Evolutionary conservation across 2,888 invertebrate species (phyloP), one percentile per base, ranked within the genome.

Genomic region (Heteromyza rotundicornis): DNA sequence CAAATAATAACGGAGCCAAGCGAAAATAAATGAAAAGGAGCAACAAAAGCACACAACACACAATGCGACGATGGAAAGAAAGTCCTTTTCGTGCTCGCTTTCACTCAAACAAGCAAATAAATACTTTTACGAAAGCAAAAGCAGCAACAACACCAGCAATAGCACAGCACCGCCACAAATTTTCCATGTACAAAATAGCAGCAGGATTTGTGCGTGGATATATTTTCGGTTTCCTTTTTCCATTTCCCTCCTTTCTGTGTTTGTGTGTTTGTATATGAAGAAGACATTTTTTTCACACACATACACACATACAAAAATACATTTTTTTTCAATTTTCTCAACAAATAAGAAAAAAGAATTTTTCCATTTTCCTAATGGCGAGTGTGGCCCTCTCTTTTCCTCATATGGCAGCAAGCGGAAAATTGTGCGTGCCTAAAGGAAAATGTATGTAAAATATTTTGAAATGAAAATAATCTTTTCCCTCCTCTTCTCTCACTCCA

Each of bases 51-150:
- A 16, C n/a, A n/a, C n/a, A n/a, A n/a, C n/a, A n/a, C n/a, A n/a
- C n/a, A n/a, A n/a, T n/a, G n/a, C n/a, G n/a, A n/a, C 8, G 32
- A 44, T 14, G 51, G 55, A 59, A 62, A 62, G 62, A 51, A 62
- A 62, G 54, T 55, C 62, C 54, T 59, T 59, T 59, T 55, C 55
- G 16, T 56, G 27, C 54, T 59, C 62, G 50, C 59, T 55, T 56
- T 50, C 55, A 62, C 51, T 44, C 47, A 57, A 12, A 19, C 17
- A 17, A 47, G 20, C 47, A 60, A 20, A 40, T 40, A 32, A n/a
- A n/a, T n/a, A n/a, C n/a, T n/a, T n/a, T n/a, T n/a, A n/a, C 32
- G 12, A 32, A 32, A 40, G 40, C n/a, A 40, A 27, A 27, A 27
- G 27, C 27, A 40, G n/a, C 10, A 40, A 40, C 10, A 10, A 40